Conservation (phyloP, 2,113 vertebrate species). For the Fregetta grallaria region DNA sequence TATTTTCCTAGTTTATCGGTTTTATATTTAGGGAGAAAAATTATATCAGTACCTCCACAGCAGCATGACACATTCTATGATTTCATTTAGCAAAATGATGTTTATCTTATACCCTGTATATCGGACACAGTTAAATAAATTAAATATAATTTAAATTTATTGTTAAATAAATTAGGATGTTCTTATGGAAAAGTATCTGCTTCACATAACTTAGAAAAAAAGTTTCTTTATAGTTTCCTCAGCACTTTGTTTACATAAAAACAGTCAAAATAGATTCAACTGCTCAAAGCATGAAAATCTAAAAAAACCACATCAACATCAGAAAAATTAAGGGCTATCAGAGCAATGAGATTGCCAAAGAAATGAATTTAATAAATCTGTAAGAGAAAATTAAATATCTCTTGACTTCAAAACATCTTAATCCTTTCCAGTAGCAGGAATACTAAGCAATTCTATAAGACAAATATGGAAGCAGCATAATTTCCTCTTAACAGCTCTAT, state of each 20-base stretch:
- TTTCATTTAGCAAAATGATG: conserved; percentile 44
- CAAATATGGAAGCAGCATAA: background rate
- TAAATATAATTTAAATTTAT: conserved; percentile 37
- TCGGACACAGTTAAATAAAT: conserved; percentile 22
- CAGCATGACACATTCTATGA: conserved; percentile 40
- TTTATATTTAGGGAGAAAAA: conserved; percentile 45
- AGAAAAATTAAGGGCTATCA: background rate
- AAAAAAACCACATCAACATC: background rate
- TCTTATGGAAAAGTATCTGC: conserved; percentile 36
- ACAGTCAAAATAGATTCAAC: background rate
- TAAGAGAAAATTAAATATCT: background rate
- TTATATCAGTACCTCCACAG: background rate
- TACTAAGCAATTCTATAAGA: background rate
- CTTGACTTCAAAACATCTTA: background rate
- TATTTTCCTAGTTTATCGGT: conserved; percentile 52
- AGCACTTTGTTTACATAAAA: background rate
- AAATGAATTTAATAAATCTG: background rate
- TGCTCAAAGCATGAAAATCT: background rate
- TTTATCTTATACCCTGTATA: conserved; percentile 28
- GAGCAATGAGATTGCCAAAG: background rate
- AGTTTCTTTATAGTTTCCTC: background rate
- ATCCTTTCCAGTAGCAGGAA: background rate
- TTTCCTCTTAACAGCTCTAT: background rate
- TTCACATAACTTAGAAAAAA: background rate
- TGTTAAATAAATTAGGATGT: conserved; percentile 40